Percentiles rank a stretch among this genome's conserved stretches.
Conservation (phyloP, 2,888 invertebrate genomes). For the Operophtera brumata region DNA sequence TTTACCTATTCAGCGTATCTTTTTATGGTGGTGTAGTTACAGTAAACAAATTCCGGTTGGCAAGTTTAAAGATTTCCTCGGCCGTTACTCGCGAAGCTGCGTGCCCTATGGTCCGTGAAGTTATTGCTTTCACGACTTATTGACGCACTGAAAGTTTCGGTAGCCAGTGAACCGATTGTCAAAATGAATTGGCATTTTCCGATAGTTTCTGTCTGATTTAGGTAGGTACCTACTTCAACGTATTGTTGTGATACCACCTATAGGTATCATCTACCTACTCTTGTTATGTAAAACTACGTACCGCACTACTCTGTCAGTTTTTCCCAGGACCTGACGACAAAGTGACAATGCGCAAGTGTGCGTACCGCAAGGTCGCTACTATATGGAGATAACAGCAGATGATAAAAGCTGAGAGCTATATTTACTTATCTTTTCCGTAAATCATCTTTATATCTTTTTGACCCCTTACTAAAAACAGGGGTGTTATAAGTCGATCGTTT, state of each 20-base stretch:
- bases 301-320: too few relatives aligned
- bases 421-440: too few relatives aligned
- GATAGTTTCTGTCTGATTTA: slow-evolving; percentile 11
- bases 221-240: background rate
- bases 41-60: slow-evolving; percentile 57
- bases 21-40: slow-evolving; percentile 37
- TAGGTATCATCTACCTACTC: too few relatives aligned
- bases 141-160: slow-evolving; percentile 49
- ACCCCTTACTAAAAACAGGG: too few relatives aligned
- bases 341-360: too few relatives aligned
- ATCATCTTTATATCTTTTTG: too few relatives aligned
- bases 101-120: slow-evolving; percentile 60
- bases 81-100: slow-evolving; percentile 50
- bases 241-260: background rate
- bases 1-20: slow-evolving; percentile 32
- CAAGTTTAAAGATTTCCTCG: slow-evolving; percentile 60
- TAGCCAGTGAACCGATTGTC: slow-evolving; percentile 35
- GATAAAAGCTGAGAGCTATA: too few relatives aligned
- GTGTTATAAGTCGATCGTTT: too few relatives aligned
- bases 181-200: slow-evolving; percentile 36
- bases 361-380: too few relatives aligned
- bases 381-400: too few relatives aligned
- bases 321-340: too few relatives aligned
- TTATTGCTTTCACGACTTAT: slow-evolving; percentile 62
- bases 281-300: background rate